A percentile compares a stretch with the other conserved stretches of the same genome.
Conservation (phyloP, 2,888 invertebrate genomes). For the Blera fallax region DNA sequence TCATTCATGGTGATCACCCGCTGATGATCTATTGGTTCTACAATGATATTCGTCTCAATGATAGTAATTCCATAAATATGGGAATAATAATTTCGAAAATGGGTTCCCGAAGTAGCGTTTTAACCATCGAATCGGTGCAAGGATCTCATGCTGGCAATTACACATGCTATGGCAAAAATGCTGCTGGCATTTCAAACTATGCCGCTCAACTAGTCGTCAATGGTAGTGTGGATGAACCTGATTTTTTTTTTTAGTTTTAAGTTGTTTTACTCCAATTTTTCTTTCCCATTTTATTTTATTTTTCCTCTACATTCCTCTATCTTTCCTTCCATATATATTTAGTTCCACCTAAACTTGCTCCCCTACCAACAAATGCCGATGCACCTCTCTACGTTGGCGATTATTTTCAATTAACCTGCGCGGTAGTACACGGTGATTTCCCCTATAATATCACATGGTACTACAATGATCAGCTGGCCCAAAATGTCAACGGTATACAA, state of each 20-base stretch:
- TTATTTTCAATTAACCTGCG: slow-evolving; percentile 85
- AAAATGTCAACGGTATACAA: slow-evolving; percentile 76
- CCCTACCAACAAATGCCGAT: slow-evolving; percentile 84
- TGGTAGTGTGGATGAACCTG: slow-evolving; percentile 82
- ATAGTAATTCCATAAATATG: slow-evolving; percentile 78
- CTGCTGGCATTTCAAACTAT: slow-evolving; percentile 86
- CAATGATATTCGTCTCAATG: slow-evolving; percentile 84
- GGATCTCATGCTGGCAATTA: slow-evolving; percentile 88
- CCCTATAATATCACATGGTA: slow-evolving; percentile 91
- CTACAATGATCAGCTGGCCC: slow-evolving; percentile 83
- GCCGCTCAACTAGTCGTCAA: slow-evolving; percentile 87
- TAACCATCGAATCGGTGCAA: slow-evolving; percentile 84
- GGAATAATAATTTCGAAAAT: slow-evolving; percentile 82
- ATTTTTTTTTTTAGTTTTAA: slow-evolving; percentile 51
- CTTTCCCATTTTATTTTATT: slow-evolving; percentile 16
- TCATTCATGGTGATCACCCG: slow-evolving; percentile 90
- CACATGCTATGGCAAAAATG: slow-evolving; percentile 85
- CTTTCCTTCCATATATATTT: slow-evolving; percentile 76
- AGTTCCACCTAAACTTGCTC: slow-evolving; percentile 86
- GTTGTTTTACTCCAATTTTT: slow-evolving; percentile 34
- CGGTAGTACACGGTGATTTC: slow-evolving; percentile 89
- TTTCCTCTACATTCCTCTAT: slow-evolving; percentile 45
- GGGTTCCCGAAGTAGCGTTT: slow-evolving; percentile 83
- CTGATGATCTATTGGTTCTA: slow-evolving; percentile 89
- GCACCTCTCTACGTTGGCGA: slow-evolving; percentile 85